Evolutionary conservation across 2,113 vertebrate species (phyloP), one percentile per base, ranked within the genome.

Genomic region (Seriola rivoliana): DNA sequence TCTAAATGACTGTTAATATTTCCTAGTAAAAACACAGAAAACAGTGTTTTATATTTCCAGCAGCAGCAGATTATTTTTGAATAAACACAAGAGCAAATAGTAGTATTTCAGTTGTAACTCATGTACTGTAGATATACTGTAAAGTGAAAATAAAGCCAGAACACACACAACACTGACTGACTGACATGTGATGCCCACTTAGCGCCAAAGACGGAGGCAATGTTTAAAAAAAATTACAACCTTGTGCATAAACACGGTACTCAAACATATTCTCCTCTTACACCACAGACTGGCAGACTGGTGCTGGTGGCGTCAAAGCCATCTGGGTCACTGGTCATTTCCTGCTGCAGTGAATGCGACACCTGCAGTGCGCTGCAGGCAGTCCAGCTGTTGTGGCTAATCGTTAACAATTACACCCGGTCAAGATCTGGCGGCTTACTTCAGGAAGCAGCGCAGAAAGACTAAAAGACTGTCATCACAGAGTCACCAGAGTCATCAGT

Each of bases 281-380:
- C 21, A 62, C 55, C 29, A 23, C 34, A 58, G 8, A 67, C 19
- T 52, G 44, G 80, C 84, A 74, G 70, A 79, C 34, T 46, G 65
- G 32, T 55, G 78, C 79, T 62, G 54, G 52, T 69, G 57, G 44
- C 34, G 1, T 70, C 70, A 48, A 55, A 67, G 70, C 9, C 70
- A 87, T 89, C 72, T 80, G 87, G 62, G 75, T 86, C 69, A 74
- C 48, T 13, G 48, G 69, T 80, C 23, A 75, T 73, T 86, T 90
- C 83, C 85, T 81, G 82, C 67, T 40, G 75, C 68, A 67, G 46
- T 75, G 57, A 85, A 90, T 58, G 67, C n/a, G 36, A 79, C 85
- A 80, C 85, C 85, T 80, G 76, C 82, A 69, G 75, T n/a, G 82
- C 0, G 46, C 85, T 74, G 66, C 71, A 0, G 23, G 74, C 74